These are phyloP conservation scores for Thalassaphorura encarpata DNA, from an alignment of 1,140 invertebrate genomes.

Conservation along the genomic window DNA sequence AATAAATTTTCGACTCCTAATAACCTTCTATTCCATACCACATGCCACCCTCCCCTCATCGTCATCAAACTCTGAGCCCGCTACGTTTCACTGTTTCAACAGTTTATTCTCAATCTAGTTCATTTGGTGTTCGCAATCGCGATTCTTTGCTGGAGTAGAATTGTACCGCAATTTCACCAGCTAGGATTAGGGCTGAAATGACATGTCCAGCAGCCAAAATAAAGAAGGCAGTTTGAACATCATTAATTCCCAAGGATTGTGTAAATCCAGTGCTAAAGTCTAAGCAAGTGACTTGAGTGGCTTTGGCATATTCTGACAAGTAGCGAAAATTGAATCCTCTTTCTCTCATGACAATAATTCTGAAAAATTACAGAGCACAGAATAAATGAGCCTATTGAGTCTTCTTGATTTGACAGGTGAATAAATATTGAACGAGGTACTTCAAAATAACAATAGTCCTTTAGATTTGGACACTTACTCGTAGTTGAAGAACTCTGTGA, in stretches of 20 bases:
- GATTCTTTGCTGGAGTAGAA: too few relatives aligned
- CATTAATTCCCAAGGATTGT: background rate
- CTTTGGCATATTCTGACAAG: background rate
- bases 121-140: too few relatives aligned
- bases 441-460: background rate
- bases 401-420: background rate
- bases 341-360: background rate
- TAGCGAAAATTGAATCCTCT: slow-evolving; percentile 1
- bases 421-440: background rate
- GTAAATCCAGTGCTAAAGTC: background rate
- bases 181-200: background rate
- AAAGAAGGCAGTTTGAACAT: background rate
- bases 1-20: too few relatives aligned
- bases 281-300: background rate
- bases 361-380: background rate
- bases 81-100: too few relatives aligned
- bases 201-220: background rate
- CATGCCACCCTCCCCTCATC: too few relatives aligned
- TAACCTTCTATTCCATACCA: too few relatives aligned
- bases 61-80: too few relatives aligned
- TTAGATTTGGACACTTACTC: background rate
- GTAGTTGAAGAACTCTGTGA: slow-evolving; percentile 15
- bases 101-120: too few relatives aligned
- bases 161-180: background rate
- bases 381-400: background rate